These are phyloP conservation scores for Narcine bancroftii DNA, from an alignment of 2,113 vertebrate species.

Conservation along the genomic window DNA sequence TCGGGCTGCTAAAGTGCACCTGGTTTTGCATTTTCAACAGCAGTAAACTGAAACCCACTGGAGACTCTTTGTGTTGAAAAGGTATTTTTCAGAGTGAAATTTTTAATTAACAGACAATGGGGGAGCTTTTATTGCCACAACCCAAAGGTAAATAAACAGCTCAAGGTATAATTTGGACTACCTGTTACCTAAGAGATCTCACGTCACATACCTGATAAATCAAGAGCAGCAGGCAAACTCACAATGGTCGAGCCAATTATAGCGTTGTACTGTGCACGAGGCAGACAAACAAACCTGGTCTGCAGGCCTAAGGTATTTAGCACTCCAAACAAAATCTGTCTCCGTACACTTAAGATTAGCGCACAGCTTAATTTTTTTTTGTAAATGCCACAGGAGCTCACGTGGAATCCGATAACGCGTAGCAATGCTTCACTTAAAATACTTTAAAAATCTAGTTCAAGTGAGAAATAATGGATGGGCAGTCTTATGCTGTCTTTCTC, in stretches of 20 bases:
- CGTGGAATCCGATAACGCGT: not conserved
- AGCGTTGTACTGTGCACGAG: slow-evolving; percentile 31
- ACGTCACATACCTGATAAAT: slow-evolving; percentile 44
- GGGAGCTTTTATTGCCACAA: slow-evolving; percentile 13
- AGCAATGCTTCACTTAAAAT: slow-evolving; percentile 27
- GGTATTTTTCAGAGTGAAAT: slow-evolving; percentile 33
- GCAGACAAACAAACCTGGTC: slow-evolving; percentile 40
- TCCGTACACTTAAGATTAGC: slow-evolving; percentile 37
- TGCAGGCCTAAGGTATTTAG: slow-evolving; percentile 34
- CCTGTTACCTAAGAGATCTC: slow-evolving; percentile 42
- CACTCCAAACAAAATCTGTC: slow-evolving; percentile 38
- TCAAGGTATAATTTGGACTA: slow-evolving; percentile 35
- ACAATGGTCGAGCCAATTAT: slow-evolving; percentile 40
- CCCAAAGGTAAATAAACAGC: slow-evolving; percentile 40
- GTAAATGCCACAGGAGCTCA: not conserved
- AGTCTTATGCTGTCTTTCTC: not conserved
- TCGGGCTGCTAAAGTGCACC: slow-evolving; percentile 11
- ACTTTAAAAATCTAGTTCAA: slow-evolving; percentile 21
- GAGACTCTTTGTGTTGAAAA: slow-evolving; percentile 3
- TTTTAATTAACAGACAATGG: slow-evolving; percentile 36
- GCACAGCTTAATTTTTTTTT: slow-evolving; percentile 22
- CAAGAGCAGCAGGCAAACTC: slow-evolving; percentile 39
- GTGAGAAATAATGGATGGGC: slow-evolving; percentile 31
- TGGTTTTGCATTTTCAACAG: slow-evolving; percentile 17
- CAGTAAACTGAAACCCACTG: slow-evolving; percentile 24